These are phyloP conservation scores for Protodeltote pygarga DNA, from an alignment of 2,888 invertebrate genomes.

Conservation along the genomic window DNA sequence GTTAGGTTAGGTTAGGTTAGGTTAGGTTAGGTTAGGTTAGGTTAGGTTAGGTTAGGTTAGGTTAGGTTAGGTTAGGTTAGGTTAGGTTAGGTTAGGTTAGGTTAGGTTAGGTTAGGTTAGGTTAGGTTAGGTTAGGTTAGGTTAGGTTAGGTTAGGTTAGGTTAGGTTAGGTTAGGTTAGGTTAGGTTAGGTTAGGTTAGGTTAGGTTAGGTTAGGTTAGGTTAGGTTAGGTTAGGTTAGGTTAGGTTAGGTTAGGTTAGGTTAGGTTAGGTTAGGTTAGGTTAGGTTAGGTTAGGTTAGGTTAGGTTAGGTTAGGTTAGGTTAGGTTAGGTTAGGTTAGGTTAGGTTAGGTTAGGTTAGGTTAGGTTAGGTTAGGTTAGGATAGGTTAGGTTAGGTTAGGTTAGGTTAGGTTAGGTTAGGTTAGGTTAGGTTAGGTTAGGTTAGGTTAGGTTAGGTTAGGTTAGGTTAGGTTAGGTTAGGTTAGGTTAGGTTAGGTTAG, in stretches of 20 bases:
- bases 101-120: constrained; percentile 38
- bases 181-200: constrained; percentile 28
- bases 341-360: constrained; percentile 16
- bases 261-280: constrained; percentile 43
- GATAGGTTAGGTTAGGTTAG: constrained; percentile 36
- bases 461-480: constrained; percentile 29
- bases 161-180: constrained; percentile 14
- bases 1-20: constrained; percentile 49
- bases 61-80: constrained; percentile 37
- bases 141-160: constrained; percentile 37
- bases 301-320: constrained; percentile 35
- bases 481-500: constrained; percentile 43
- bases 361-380: constrained; percentile 30
- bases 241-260: constrained; percentile 43
- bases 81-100: constrained; percentile 37
- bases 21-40: constrained; percentile 49
- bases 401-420: constrained; percentile 40
- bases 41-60: constrained; percentile 47
- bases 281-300: constrained; percentile 44
- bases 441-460: constrained; percentile 40
- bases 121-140: constrained; percentile 42
- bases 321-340: constrained; percentile 28
- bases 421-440: constrained; percentile 40
- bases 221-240: constrained; percentile 45
- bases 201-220: constrained; percentile 45